Base-by-base conservation (phyloP, 1,140 invertebrate species). In the Solen grandis region DNA sequence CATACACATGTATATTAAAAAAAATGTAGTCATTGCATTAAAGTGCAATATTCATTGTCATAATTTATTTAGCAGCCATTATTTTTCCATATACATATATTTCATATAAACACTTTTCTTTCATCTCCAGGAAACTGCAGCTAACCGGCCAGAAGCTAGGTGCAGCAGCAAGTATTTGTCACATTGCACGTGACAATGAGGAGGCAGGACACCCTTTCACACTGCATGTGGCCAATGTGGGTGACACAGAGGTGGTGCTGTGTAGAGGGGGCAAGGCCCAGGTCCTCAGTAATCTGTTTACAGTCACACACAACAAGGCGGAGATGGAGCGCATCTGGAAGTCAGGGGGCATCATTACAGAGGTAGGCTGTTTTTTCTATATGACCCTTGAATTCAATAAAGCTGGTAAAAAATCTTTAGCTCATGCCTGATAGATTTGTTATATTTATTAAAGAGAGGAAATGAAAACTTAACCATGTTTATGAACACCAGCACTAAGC, bases 271-370 rank as follows among this genome's bases (percentile, higher is more conserved):
- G 88, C 10, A 86, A 89, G 50, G 87, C 89, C 14, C 46, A 88
- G 0, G 68, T 84, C 8, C 62, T 92, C 27, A 90, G 90, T 22
- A 84, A 87, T 35, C 83, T 84, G n/a, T 92, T 92, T 76, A 82
- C 85, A 10, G 86, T 91, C 5, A 54, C 79, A 4, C 50, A 81
- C 27, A 88, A 92, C 69, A 74, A 65, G 14, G 86, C 88, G 29
- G 92, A 92, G 70, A 87, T 87, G 63, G 63, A 87, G 50, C 81
- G 92, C 35, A 89, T 92, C 25, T 84, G 85, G 59, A 86, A 88
- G 60, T 86, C 90, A 31, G 90, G 89, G 36, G 91, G 91, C 10
- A 92, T 92, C 60, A 88, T 92, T 52, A 92, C 91, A 38, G 91
- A 92, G 88, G 91, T 91, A 82, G 68, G 60, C 55, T 29, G 29